Percentiles rank a stretch among this genome's conserved stretches.
Evolutionary conservation across 2,113 vertebrate genomes (phyloP).

Genomic region (Eretmochelys imbricata): DNA sequence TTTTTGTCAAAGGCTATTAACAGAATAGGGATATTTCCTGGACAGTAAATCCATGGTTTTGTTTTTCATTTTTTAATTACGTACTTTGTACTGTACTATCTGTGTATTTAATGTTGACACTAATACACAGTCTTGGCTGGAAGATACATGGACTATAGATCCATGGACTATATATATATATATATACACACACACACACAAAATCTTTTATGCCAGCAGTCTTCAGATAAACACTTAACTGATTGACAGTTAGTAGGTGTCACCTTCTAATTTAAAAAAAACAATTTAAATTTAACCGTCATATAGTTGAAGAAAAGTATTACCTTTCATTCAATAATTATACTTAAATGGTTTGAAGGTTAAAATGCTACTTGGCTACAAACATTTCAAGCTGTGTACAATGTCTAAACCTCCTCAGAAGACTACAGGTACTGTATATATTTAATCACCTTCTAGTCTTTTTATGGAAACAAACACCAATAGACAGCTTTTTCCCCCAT

Average conservation of each 20-base stretch:
- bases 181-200: background rate
- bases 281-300: conserved; percentile 67
- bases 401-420: conserved; percentile 37
- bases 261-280: conserved; percentile 71
- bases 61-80: background rate
- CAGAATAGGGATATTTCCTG: background rate
- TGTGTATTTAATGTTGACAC: background rate
- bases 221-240: conserved; percentile 61
- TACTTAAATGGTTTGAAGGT: conserved; percentile 66
- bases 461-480: background rate
- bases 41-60: background rate
- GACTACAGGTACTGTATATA: background rate
- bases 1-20: background rate
- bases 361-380: conserved; percentile 67
- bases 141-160: background rate
- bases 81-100: background rate
- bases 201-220: conserved; percentile 7
- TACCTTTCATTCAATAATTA: conserved; percentile 74
- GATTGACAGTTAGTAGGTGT: conserved; percentile 77
- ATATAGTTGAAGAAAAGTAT: conserved; percentile 62
- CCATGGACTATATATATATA: background rate
- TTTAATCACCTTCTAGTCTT: conserved; percentile 12
- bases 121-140: conserved; percentile 4
- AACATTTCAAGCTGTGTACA: conserved; percentile 59
- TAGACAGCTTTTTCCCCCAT: background rate